phyloP scores from a whole-genome alignment of 2,113 vertebrate species.

The Acanthisitta chloris region DNA sequence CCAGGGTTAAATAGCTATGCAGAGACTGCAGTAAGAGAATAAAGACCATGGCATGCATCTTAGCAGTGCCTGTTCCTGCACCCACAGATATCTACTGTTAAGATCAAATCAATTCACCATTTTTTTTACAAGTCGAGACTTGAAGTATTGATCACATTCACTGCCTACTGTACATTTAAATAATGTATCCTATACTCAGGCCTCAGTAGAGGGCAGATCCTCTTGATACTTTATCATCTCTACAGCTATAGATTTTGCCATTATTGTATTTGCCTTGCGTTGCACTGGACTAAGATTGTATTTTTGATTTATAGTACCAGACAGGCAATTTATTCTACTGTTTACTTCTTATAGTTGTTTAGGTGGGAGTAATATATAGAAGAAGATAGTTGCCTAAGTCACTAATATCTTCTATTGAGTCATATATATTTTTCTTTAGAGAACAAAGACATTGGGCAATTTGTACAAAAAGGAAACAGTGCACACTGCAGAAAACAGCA shows the following conservation, averaged over 20 bases:
- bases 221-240: conserved; percentile 56
- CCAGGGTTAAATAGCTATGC: not conserved
- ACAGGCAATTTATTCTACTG: conserved; percentile 67
- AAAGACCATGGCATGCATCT: not conserved
- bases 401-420: conserved; percentile 52
- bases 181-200: conserved; percentile 27
- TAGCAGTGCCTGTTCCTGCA: not conserved
- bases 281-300: conserved; percentile 50
- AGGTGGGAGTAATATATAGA: conserved; percentile 52
- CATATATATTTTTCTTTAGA: not conserved
- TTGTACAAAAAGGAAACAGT: not conserved
- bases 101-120: not conserved
- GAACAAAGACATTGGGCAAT: not conserved
- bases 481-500: not conserved
- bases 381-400: conserved; percentile 48
- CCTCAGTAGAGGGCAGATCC: conserved; percentile 22
- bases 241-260: conserved; percentile 71
- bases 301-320: conserved; percentile 71
- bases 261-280: conserved; percentile 67
- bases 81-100: not conserved
- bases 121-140: not conserved
- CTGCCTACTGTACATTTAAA: conserved; percentile 63
- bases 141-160: conserved; percentile 33
- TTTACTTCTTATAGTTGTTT: conserved; percentile 63
- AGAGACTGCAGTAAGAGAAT: not conserved